Evolutionary conservation across 2,113 vertebrate genomes (phyloP), one percentile per base, ranked within the genome.

Genomic region (Recurvirostra avosetta): DNA sequence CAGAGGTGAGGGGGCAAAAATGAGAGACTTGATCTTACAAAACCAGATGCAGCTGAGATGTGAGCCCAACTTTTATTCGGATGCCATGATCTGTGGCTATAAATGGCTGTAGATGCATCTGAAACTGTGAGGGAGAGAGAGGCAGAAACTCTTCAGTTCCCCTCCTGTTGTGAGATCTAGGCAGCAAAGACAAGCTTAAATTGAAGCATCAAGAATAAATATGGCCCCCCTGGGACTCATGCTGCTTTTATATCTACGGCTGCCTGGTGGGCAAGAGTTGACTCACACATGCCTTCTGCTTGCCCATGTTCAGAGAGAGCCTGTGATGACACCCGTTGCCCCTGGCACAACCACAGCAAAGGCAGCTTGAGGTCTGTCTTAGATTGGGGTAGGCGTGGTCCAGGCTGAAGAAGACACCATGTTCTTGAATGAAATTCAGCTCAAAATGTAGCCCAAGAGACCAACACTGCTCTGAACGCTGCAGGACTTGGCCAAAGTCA

Each of bases 141-240:
- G 16, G 41, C 16, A 94, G 67, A 90, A 93, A 55, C 62, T 62
- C 59, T 88, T 81, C 63, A 82, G 53, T 66, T 94, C 70, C 32
- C 27, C 49, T 47, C 79, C 85, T 83, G 75, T 80, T 94, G 81
- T 73, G 77, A 86, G 71, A 90, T 67, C 67, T 23, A 80, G 84
- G 45, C 81, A 95, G 45, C 67, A 90, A 91, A 95, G 84, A 59
- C 38, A 82, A 91, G 77, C 50, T 92, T 79, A 86, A 88, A 90
- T 34, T 76, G 50, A 95, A 87, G 80, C 59, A 93, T 74, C 70
- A 92, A 59, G 78, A 94, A 91, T 86, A 95, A 91, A 92, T 84
- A 94, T 96, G 70, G 38, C n/a, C n/a, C 50, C 50, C 76, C 58
- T 67, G 67, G 47, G 86, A 83, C 47, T 89, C 68, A 9, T 8